Evolutionary conservation across 2,113 vertebrate genomes (phyloP).

Genomic region (Alces alces): DNA sequence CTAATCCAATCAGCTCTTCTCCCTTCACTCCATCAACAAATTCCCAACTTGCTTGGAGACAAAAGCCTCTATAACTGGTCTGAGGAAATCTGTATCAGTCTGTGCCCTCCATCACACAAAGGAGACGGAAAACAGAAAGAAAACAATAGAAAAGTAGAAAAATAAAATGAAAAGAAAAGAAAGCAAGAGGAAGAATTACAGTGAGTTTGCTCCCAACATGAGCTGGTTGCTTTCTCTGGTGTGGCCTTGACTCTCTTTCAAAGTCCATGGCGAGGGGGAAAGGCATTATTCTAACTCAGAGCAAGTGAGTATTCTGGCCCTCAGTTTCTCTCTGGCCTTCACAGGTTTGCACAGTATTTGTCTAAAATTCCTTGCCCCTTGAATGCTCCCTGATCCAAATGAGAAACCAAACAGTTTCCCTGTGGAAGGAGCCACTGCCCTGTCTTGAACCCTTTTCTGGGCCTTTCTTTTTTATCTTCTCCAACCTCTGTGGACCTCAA

Average conservation of each 20-base stretch:
- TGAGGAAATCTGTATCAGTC: background rate
- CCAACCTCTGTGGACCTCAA: background rate
- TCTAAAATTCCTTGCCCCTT: background rate
- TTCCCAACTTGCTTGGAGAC: background rate
- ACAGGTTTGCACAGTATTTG: background rate
- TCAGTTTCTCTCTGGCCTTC: background rate
- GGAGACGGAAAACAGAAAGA: background rate
- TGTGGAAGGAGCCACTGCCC: background rate
- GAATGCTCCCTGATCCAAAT: background rate
- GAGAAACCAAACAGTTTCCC: background rate
- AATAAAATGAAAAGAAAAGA: background rate
- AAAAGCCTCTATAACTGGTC: background rate
- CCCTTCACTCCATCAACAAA: background rate
- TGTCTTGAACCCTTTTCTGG: background rate
- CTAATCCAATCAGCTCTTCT: background rate
- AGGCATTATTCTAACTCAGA: background rate
- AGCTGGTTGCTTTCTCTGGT: background rate
- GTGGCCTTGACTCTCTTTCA: background rate
- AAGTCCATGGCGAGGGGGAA: background rate
- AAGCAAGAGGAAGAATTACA: background rate
- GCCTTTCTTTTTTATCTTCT: background rate
- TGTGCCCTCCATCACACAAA: background rate
- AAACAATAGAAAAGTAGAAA: background rate
- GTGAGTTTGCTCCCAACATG: background rate
- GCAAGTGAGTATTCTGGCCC: background rate